These are phyloP conservation scores for Netelia virgata DNA, from an alignment of 2,888 invertebrate species.

Conservation along the genomic window DNA sequence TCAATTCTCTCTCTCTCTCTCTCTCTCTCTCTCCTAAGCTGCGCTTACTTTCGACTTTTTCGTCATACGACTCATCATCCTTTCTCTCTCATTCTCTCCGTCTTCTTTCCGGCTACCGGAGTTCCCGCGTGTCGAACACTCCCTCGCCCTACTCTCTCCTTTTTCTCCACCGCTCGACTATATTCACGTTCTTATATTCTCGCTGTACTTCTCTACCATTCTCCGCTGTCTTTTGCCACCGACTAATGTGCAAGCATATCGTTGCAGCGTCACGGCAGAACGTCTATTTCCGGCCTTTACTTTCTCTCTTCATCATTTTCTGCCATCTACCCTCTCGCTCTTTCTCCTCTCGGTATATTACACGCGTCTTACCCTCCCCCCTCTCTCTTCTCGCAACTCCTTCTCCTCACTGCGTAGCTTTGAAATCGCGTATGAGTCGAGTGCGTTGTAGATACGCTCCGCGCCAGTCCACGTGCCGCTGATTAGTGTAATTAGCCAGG, in stretches of 20 bases:
- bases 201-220: constrained; percentile 35
- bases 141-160: constrained; percentile 28
- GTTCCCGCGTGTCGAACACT: constrained; percentile 42
- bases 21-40: not conserved
- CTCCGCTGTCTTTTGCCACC: constrained; percentile 40
- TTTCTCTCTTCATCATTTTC: constrained; percentile 62
- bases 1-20: not conserved
- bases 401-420: constrained; percentile 66
- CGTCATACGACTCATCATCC: constrained; percentile 31
- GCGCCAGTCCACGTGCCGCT: constrained; percentile 82
- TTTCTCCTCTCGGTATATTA: constrained; percentile 58
- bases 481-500: constrained; percentile 83
- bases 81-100: constrained; percentile 1
- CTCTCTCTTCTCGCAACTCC: constrained; percentile 30
- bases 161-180: not conserved
- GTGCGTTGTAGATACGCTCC: constrained; percentile 66
- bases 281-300: constrained; percentile 66
- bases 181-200: constrained; percentile 29
- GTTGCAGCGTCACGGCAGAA: constrained; percentile 59
- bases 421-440: constrained; percentile 71
- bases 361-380: constrained; percentile 51
- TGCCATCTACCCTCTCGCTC: constrained; percentile 63
- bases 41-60: constrained; percentile 35
- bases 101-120: constrained; percentile 52
- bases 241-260: constrained; percentile 64